Conservation (phyloP, 37 sponge, comb jelly and placozoan species). For the Chondrilla cf. caribensis region DNA sequence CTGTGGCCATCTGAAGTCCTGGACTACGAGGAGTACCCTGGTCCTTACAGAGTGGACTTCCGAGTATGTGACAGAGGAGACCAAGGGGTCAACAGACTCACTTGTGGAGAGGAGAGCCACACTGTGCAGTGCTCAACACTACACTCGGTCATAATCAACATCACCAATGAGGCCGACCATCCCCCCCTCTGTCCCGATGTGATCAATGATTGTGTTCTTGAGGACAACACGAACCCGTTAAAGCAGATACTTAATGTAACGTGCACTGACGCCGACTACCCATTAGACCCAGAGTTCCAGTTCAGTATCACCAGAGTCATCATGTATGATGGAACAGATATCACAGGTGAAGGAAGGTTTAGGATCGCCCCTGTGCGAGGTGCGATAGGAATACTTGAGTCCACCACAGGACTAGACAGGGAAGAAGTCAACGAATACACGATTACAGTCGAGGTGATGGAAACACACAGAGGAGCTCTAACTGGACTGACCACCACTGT, state of each 20-base stretch:
- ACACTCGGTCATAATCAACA: not conserved
- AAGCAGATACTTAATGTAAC: not conserved
- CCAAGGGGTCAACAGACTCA: not conserved
- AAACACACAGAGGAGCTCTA: no score
- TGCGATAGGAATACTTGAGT: no score
- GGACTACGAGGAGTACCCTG: conserved; percentile 12
- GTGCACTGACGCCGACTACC: conserved; percentile 23
- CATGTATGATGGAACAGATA: not conserved
- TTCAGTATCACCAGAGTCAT: not conserved
- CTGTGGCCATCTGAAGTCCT: not conserved
- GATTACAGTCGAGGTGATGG: no score
- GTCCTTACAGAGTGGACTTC: not conserved
- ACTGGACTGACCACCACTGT: no score
- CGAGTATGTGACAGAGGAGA: conserved; percentile 6
- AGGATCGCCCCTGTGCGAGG: no score
- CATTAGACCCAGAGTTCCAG: not conserved
- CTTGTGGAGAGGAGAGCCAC: not conserved
- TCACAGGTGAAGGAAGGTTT: not conserved
- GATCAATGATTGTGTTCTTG: not conserved
- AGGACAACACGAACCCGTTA: not conserved
- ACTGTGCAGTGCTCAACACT: not conserved
- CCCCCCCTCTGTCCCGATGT: conserved; percentile 5
- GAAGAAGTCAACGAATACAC: no score
- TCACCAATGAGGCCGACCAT: not conserved
- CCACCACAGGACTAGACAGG: no score